These are phyloP conservation scores for Setophaga petechia DNA, from an alignment of 2,113 vertebrate species.

Conservation along the genomic window DNA sequence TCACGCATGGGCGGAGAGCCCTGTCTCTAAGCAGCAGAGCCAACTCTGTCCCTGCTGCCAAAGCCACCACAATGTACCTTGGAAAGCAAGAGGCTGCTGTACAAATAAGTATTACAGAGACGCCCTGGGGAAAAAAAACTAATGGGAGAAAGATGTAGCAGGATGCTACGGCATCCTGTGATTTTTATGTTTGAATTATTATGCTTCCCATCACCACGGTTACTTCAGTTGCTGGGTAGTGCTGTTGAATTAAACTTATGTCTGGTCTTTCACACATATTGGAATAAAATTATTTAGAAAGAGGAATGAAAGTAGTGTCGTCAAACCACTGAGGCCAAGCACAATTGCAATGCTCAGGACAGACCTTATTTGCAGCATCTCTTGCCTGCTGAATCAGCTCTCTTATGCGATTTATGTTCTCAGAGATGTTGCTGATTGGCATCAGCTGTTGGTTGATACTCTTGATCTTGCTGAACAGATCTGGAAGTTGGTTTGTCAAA, in stretches of 20 bases:
- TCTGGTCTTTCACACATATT: background rate
- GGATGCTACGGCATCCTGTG: background rate
- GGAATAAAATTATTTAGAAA: background rate
- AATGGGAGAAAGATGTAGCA: background rate
- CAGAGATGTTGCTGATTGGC: conserved; percentile 84
- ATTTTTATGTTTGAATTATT: background rate
- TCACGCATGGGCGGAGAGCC: background rate
- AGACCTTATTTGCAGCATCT: conserved; percentile 92
- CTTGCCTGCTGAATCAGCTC: conserved; percentile 92
- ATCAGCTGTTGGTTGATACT: conserved; percentile 83
- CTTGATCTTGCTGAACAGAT: conserved; percentile 86
- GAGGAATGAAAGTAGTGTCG: background rate
- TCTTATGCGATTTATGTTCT: conserved; percentile 88
- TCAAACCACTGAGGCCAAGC: background rate
- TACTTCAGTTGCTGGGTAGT: background rate
- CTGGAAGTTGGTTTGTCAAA: conserved; percentile 85
- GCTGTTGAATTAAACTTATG: background rate
- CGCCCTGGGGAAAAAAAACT: background rate
- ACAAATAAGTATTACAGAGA: background rate
- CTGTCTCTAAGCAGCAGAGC: background rate
- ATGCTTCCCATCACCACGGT: background rate
- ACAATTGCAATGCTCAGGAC: background rate
- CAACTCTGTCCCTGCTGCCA: background rate
- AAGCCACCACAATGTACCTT: background rate
- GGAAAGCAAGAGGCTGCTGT: background rate